phyloP scores from a whole-genome alignment of 1,140 invertebrate species.

The Colletes latitarsis region DNA sequence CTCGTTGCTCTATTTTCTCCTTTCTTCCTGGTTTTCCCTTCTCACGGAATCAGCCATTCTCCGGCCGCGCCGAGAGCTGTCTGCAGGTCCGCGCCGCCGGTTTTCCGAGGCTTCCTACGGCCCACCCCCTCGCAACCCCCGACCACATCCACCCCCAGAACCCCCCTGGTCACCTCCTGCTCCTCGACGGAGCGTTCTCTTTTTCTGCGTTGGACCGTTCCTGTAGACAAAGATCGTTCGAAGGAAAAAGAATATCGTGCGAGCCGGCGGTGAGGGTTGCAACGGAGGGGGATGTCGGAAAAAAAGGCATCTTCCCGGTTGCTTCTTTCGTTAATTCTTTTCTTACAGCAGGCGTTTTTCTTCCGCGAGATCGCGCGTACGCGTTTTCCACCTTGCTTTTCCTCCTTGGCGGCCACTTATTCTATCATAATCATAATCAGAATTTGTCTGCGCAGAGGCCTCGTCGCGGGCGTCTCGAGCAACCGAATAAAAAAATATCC shows the following conservation, averaged over 20 bases:
- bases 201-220: constrained; percentile 50
- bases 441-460: too few species aligned
- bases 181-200: constrained; percentile 35
- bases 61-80: constrained; percentile 67
- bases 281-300: constrained; percentile 6
- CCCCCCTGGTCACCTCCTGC: constrained; percentile 19
- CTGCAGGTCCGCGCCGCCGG: constrained; percentile 67
- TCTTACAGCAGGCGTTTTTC: constrained; percentile 66
- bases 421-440: too few species aligned
- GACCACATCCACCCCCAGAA: constrained; percentile 17
- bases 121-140: constrained; percentile 32
- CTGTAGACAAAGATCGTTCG: constrained; percentile 62
- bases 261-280: constrained; percentile 10
- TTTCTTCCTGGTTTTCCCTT: constrained; percentile 52
- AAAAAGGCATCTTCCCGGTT: constrained; percentile 50
- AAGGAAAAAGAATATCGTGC: constrained; percentile 50
- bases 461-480: too few species aligned
- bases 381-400: neutral
- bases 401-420: too few species aligned
- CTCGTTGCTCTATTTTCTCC: constrained; percentile 26
- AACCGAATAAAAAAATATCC: too few species aligned
- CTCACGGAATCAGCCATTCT: constrained; percentile 70
- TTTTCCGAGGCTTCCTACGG: constrained; percentile 53
- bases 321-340: constrained; percentile 67
- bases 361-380: constrained; percentile 29